Base-by-base conservation (phyloP, 92 coral and sea anemone species). In the Zoanthus solanderi region DNA sequence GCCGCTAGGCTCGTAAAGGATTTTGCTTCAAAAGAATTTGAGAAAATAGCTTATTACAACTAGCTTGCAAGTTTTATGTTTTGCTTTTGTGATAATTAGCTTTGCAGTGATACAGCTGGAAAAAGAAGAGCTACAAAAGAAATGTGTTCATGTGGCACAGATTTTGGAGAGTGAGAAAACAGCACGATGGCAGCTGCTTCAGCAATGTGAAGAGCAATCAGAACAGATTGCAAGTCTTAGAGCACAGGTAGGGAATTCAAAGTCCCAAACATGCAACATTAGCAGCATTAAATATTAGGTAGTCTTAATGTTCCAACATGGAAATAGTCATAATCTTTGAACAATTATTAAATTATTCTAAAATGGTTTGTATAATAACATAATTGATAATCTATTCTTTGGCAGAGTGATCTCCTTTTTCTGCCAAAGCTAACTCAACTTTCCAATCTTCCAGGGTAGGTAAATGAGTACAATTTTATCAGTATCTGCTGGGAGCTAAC, bases 111-210 rank as follows among this genome's bases (percentile, higher is more conserved):
- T 91, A 42, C 93, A 93, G 82, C 87, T 93, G 68, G 93, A 83
- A 75, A 95, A 95, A 84, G 94, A 93, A 54, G 97, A 97, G 61
- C 78, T 97, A 77, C 93, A 95, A 71, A 94, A 92, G 88, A 95
- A 95, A 84, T 93, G 90, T 76, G 77, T 86, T 67, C 98, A 95
- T 61, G 84, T 92, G 61, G 78, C 92, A 13, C 99, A 97, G 76
- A 93, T 97, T 45, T 84, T 97, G 45, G 98, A 97, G 74, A 94
- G 98, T 67, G 99, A 97, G 79, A 95, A 95, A 90, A 93, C 95
- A 4, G 99, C 98, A 3, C 94, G 93, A 71, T 93, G 95, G 95
- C 97, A 97, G 90, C 48, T 95, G 23, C 87, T 94, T 86, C 94
- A 93, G 16, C 99, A 97, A 90, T 97, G 98, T 68, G 93, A 95